These are phyloP conservation scores for Nemotelus pantherinus DNA, from an alignment of 2,888 invertebrate species.

Conservation along the genomic window DNA sequence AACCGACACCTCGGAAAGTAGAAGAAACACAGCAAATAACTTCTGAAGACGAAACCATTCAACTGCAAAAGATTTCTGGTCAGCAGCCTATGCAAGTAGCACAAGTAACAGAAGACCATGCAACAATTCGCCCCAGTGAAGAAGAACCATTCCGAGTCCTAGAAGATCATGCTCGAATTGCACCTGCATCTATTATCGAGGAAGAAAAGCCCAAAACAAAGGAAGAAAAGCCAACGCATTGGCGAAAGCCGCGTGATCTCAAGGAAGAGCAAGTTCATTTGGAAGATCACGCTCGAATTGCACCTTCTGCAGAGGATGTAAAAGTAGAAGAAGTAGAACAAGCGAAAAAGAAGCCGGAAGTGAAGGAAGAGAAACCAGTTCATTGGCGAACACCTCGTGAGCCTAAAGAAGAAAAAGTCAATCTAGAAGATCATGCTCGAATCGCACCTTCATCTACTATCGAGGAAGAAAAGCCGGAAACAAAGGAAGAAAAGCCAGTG, in stretches of 20 bases:
- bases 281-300: constrained; percentile 50
- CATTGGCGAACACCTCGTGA: constrained; percentile 41
- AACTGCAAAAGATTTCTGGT: neutral
- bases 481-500: constrained; percentile 48
- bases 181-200: no score
- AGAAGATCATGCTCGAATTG: no score
- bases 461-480: neutral
- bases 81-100: neutral
- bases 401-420: neutral
- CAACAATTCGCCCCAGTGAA: neutral
- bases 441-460: no score
- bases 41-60: constrained; percentile 48
- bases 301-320: constrained; percentile 15
- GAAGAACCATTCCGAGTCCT: constrained; percentile 54
- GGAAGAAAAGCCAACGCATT: constrained; percentile 47
- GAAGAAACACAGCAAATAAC: constrained; percentile 56
- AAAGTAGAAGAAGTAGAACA: neutral
- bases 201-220: neutral
- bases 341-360: neutral
- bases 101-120: neutral
- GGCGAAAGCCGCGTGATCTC: constrained; percentile 50
- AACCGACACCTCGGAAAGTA: constrained; percentile 47
- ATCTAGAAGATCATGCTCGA: no score
- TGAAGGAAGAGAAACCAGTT: constrained; percentile 49
- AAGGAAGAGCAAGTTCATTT: constrained; percentile 47